phyloP scores from a whole-genome alignment of 2,888 invertebrate species.

The Oasisia sp. region DNA sequence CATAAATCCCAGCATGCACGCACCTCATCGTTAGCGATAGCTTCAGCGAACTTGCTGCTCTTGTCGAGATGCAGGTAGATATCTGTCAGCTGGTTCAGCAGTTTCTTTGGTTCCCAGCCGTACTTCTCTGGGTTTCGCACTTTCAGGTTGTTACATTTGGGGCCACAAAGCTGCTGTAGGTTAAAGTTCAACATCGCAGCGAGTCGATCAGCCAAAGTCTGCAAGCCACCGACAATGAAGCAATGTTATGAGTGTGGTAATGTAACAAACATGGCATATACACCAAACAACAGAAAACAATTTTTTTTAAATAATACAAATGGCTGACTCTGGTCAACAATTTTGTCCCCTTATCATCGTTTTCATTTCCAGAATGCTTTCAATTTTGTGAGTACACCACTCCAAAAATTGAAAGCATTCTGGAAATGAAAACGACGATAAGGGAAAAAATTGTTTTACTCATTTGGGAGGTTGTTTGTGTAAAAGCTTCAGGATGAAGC shows the following conservation, averaged over 20 bases:
- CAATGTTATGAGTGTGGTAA: background rate
- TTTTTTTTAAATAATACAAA: too few species aligned
- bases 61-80: constrained; percentile 97
- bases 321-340: too few species aligned
- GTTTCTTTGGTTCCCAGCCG: constrained; percentile 94
- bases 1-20: constrained; percentile 39
- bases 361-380: too few species aligned
- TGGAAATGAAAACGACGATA: too few species aligned
- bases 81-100: constrained; percentile 91
- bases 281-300: background rate
- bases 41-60: constrained; percentile 75
- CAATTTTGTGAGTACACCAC: too few species aligned
- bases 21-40: constrained; percentile 95
- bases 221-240: constrained; percentile 27
- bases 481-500: too few species aligned
- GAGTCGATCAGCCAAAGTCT: constrained; percentile 89
- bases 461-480: too few species aligned
- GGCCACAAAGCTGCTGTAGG: constrained; percentile 93
- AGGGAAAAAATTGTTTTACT: too few species aligned
- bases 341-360: too few species aligned
- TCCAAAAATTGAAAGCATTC: too few species aligned
- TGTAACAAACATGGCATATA: background rate
- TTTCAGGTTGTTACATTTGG: constrained; percentile 91
- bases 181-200: constrained; percentile 99
- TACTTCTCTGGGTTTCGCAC: constrained; percentile 94